Evolutionary conservation across 2,888 invertebrate species (phyloP).

Genomic region (Phania funesta): DNA sequence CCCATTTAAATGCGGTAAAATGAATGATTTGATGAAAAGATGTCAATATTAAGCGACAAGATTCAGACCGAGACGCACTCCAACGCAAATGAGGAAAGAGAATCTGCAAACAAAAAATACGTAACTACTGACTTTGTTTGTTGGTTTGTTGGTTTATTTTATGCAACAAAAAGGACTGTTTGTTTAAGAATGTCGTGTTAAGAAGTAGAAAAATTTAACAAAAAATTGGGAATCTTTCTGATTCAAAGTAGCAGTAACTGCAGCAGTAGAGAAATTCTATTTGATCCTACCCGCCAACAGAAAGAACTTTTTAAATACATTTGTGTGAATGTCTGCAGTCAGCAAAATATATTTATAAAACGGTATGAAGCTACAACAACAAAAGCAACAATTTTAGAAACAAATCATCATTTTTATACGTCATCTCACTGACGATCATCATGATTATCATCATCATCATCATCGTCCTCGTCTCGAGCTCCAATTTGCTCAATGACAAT

Average conservation of each 20-base stretch:
- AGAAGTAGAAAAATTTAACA: not conserved
- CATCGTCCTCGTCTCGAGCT: too few relatives aligned
- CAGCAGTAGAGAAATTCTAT: slow-evolving; percentile 42
- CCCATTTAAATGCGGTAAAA: slow-evolving; percentile 76
- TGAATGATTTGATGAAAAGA: slow-evolving; percentile 79
- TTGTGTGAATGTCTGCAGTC: slow-evolving; percentile 2
- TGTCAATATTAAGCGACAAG: slow-evolving; percentile 71
- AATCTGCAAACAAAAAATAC: not conserved
- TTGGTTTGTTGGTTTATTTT: slow-evolving; percentile 5
- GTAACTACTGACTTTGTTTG: not conserved
- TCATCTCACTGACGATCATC: slow-evolving; percentile 56
- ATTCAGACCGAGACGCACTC: slow-evolving; percentile 24
- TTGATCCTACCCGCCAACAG: slow-evolving; percentile 65
- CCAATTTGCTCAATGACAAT: not conserved
- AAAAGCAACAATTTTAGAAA: slow-evolving; percentile 51
- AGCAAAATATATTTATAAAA: slow-evolving; percentile 1
- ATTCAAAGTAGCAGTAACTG: slow-evolving; percentile 35
- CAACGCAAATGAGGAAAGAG: slow-evolving; percentile 57
- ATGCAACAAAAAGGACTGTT: not conserved
- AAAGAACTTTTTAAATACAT: slow-evolving; percentile 66
- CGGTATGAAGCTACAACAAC: not conserved
- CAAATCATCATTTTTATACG: slow-evolving; percentile 63
- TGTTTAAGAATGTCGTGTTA: slow-evolving; percentile 44
- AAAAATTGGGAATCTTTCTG: slow-evolving; percentile 35
- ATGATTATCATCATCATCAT: not conserved